Evolutionary conservation across 1,140 invertebrate species (phyloP), one percentile per base, ranked within the genome.

Genomic region (Drosophila pseudoananassae): DNA sequence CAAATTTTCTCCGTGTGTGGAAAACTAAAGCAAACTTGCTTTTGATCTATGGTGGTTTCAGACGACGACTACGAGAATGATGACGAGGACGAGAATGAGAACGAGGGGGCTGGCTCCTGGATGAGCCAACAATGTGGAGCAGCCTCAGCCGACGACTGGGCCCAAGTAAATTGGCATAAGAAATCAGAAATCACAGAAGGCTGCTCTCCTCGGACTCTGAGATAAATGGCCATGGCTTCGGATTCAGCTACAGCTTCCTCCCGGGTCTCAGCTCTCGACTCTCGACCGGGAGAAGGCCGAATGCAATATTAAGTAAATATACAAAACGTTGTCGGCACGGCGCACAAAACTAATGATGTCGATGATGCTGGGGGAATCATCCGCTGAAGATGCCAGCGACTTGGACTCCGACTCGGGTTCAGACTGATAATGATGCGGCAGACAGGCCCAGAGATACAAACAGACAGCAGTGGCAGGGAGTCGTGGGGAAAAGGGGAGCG

Each of bases 261-360:
- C 43, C 43, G 9, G 17, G 8, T 20, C 43, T 4, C 43, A 17
- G 9, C 40, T 43, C 40, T 15, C 4, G 6, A 14, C n/a, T 15
- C 14, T 65, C 2, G 63, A 31, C 59, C 63, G 33, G 40, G 63
- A 46, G 27, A 43, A 61, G 65, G 75, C 60, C 80, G 74, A 85
- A 68, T 85, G 82, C 83, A 88, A 88, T 88, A 88, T 88, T 88
- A 88, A 88, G 83, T 88, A 88, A 88, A 88, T 88, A 88, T 88
- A 88, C 83, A 88, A 88, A 88, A 88, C 83, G 83, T 88, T 88
- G 83, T 88, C 82, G 82, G 82, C 83, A 69, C 82, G 76, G 83
- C 83, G 83, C 84, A 88, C 83, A 88, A 88, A 88, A 88, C 84
- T 88, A 87, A 87, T 87, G 83, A 87, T 87, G 82, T 88, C 82